A percentile compares a stretch with the other conserved stretches of the same genome.
phyloP scores from a whole-genome alignment of 1,140 invertebrate species.

The Pissodes strobi region DNA sequence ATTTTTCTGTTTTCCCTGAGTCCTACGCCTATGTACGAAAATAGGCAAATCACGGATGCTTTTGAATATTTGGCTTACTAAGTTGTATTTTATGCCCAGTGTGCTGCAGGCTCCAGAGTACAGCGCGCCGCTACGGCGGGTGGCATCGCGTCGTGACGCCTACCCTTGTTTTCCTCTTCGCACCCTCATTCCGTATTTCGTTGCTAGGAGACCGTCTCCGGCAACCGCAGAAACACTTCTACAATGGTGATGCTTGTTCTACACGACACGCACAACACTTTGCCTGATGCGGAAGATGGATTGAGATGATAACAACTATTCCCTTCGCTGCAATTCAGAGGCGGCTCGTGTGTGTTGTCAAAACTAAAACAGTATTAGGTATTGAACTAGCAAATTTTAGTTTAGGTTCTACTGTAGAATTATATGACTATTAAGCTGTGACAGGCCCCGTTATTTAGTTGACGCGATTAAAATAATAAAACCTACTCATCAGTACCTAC shows the following conservation, averaged over 20 bases:
- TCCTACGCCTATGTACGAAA: not conserved
- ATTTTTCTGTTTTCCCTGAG: not conserved
- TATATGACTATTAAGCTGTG: too few species aligned
- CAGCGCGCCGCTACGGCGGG: constrained; percentile 9
- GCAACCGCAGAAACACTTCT: constrained; percentile 55
- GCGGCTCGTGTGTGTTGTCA: constrained; percentile 33
- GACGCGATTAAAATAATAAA: too few species aligned
- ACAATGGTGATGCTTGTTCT: constrained; percentile 56
- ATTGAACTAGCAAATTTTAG: too few species aligned
- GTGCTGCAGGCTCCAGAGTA: constrained; percentile 1
- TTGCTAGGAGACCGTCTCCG: constrained; percentile 53
- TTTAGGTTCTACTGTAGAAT: too few species aligned
- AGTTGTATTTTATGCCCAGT: not conserved
- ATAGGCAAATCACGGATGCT: not conserved
- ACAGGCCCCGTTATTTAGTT: too few species aligned
- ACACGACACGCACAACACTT: constrained; percentile 55
- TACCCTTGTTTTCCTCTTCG: constrained; percentile 19
- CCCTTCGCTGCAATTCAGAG: constrained; percentile 22
- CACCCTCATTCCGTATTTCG: constrained; percentile 34
- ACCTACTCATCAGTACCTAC: too few species aligned
- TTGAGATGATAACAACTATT: constrained; percentile 55
- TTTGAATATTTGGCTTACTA: constrained; percentile 8
- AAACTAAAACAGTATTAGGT: too few species aligned
- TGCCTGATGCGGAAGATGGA: constrained; percentile 54
- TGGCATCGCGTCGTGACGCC: constrained; percentile 39